These are phyloP conservation scores for Micronisus gabar DNA, from an alignment of 2,113 vertebrate genomes.

Conservation along the genomic window DNA sequence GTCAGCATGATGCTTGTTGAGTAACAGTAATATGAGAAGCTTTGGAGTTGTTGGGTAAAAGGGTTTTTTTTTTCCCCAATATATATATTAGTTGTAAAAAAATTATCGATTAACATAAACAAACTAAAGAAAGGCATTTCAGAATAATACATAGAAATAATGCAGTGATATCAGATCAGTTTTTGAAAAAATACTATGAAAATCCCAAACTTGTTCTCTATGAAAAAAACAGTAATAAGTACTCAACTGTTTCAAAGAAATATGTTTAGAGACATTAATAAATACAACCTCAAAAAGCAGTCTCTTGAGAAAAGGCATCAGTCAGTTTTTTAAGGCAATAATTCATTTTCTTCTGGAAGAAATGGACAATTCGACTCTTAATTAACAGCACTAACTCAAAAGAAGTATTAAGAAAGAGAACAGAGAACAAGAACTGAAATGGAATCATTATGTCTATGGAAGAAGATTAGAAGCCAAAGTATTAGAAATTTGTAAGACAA, in stretches of 20 bases:
- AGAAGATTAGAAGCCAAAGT: slow-evolving; percentile 7
- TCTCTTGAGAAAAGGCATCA: neutral
- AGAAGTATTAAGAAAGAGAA: neutral
- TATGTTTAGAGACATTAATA: neutral
- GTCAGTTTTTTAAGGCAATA: neutral
- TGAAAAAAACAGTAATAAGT: neutral
- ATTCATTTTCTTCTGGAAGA: neutral
- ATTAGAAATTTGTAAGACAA: slow-evolving; percentile 12
- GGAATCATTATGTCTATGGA: slow-evolving; percentile 23
- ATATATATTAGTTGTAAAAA: neutral
- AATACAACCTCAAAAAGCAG: neutral
- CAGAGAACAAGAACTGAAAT: neutral
- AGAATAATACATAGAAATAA: neutral
- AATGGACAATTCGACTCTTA: neutral
- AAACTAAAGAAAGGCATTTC: neutral
- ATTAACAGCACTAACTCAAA: slow-evolving; percentile 22
- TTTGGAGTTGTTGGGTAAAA: neutral
- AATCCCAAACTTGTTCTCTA: neutral
- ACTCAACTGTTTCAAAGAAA: neutral
- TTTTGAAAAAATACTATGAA: neutral
- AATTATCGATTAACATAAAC: neutral
- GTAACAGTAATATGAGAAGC: neutral
- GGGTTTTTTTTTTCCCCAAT: neutral
- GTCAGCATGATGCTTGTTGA: neutral
- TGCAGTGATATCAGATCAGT: neutral